Evolutionary conservation across 2,888 invertebrate species (phyloP), one percentile per base, ranked within the genome.

Genomic region (Prosapia bicincta): DNA sequence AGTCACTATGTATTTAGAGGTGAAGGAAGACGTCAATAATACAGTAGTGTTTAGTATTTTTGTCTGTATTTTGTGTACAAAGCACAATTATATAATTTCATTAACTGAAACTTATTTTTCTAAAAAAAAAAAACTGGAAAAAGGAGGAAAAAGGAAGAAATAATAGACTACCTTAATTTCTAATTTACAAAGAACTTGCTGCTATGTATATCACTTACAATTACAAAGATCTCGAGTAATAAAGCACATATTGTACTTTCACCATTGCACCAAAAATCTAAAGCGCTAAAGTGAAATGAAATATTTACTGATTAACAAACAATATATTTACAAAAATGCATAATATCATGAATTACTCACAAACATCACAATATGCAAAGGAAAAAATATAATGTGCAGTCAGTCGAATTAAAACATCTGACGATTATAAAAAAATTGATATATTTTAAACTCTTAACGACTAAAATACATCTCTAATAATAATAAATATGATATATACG

Each of bases 51-150:
- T 65, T 74, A 74, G 38, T 20, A 66, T 74, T 71, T 68, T 74
- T 69, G 26, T 74, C 73, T 78, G 75, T 78, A 74, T 77, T 78
- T 78, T 71, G 78, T 78, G 78, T 78, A 78, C 78, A 78, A 78
- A 78, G 78, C 78, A 77, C 77, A 78, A 69, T 71, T 67, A 26
- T 69, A 71, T 54, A 28, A 54, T 54, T 20, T 54, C 54, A 54
- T 6, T 74, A 74, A 74, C 69, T 69, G 74, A 74, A 74, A 74
- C 74, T 74, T 74, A 74, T 43, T 65, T 69, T 54, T 20, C 54
- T 54, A 54, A 54, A 3, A 9, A n/a, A n/a, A 38, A 38, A 38
- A 38, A 38, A 38, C 15, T 38, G 38, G 38, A 38, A 38, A 38
- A 38, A 38, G 38, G 38, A 38, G 38, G 13, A 10, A 38, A 6